These are phyloP conservation scores for Asarcornis scutulata DNA, from an alignment of 2,113 vertebrate species.

Conservation along the genomic window DNA sequence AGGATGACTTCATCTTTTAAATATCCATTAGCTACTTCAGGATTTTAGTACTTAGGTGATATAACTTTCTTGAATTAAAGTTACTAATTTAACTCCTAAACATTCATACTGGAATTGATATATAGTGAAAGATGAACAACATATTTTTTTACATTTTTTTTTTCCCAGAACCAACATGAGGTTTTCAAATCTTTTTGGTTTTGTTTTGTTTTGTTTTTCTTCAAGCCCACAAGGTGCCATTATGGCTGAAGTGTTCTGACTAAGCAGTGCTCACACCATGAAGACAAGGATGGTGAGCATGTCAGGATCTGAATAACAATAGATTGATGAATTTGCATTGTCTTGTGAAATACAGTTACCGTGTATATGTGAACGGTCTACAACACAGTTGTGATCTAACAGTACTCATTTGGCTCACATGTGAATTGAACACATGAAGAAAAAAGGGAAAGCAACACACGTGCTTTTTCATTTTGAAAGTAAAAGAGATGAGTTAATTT, in stretches of 20 bases:
- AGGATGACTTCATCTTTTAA: not conserved
- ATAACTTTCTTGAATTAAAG: not conserved
- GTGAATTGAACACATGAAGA: not conserved
- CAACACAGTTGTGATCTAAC: not conserved
- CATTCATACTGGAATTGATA: not conserved
- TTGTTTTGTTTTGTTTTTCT: not conserved
- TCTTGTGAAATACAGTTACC: not conserved
- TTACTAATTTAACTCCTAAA: not conserved
- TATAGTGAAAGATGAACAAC: not conserved
- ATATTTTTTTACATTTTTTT: not conserved
- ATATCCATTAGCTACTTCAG: not conserved
- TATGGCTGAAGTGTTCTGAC: not conserved
- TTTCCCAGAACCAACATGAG: not conserved
- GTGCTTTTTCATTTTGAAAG: constrained; percentile 36
- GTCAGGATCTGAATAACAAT: not conserved
- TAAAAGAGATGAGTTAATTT: constrained; percentile 53
- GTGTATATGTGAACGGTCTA: not conserved
- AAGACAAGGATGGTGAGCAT: not conserved
- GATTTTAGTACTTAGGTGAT: not conserved
- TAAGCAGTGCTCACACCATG: not conserved
- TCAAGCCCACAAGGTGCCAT: not conserved
- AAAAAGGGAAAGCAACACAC: not conserved
- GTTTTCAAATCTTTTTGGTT: not conserved
- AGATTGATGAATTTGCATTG: not conserved
- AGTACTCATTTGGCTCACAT: not conserved